phyloP scores from a whole-genome alignment of 2,797 vertebrate species.

The Ambastaia sidthimunki region DNA sequence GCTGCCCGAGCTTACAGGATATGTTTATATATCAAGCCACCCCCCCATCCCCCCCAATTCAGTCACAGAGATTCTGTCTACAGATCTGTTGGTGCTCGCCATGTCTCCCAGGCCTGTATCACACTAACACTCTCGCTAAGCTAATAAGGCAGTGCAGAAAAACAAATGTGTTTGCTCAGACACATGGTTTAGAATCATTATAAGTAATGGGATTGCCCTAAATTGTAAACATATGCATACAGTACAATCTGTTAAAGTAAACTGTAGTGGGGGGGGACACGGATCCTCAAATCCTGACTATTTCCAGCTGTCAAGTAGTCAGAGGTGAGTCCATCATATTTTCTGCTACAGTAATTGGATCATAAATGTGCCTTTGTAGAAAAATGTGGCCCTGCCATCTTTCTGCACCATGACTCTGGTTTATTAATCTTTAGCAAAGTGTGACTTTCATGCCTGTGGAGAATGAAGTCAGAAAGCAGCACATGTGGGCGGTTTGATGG shows the following conservation, averaged over 20 bases:
- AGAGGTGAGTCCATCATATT: slow-evolving; percentile 75
- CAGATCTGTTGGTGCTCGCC: slow-evolving; percentile 58
- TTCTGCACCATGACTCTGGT: slow-evolving; percentile 42
- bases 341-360: slow-evolving; percentile 74
- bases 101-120: slow-evolving; percentile 67
- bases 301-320: slow-evolving; percentile 78
- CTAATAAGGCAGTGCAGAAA: slow-evolving; percentile 68
- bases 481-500: slow-evolving; percentile 67
- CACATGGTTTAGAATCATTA: slow-evolving; percentile 78
- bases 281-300: slow-evolving; percentile 74
- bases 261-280: slow-evolving; percentile 66
- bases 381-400: slow-evolving; percentile 49
- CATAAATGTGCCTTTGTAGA: slow-evolving; percentile 72
- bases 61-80: slow-evolving; percentile 45
- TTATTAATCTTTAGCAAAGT: slow-evolving; percentile 68
- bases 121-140: slow-evolving; percentile 66
- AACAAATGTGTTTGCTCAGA: slow-evolving; percentile 78
- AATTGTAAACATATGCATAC: slow-evolving; percentile 83
- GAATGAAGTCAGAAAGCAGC: slow-evolving; percentile 68
- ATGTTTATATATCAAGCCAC: slow-evolving; percentile 61
- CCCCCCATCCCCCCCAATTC: slow-evolving; percentile 33
- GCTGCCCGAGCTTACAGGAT: slow-evolving; percentile 66
- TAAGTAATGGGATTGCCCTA: slow-evolving; percentile 73
- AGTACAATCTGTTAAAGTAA: slow-evolving; percentile 79
- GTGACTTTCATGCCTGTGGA: slow-evolving; percentile 71